Percentiles rank a stretch among this genome's conserved stretches.
Evolutionary conservation across 1,140 invertebrate genomes (phyloP).

Genomic region (Pseudomyrmex concolor): DNA sequence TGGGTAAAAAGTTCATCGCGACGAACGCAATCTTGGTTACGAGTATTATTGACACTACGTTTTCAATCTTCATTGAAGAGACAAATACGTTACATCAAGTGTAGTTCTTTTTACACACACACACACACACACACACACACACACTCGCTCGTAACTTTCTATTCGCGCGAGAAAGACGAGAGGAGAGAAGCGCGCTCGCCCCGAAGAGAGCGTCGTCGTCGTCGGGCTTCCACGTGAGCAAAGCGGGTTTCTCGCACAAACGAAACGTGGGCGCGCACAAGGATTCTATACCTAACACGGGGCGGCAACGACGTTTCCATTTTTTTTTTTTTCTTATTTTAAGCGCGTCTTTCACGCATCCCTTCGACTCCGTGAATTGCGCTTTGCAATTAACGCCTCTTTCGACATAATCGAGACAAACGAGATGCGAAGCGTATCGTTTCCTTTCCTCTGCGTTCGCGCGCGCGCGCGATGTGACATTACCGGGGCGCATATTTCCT

Average conservation of each 20-base stretch:
- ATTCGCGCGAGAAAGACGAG: neutral
- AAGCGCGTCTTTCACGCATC: constrained; percentile 1
- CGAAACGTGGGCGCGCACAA: neutral
- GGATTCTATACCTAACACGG: constrained; percentile 55
- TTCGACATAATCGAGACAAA: constrained; percentile 50
- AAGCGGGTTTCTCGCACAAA: constrained; percentile 55
- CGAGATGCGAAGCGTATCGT: neutral
- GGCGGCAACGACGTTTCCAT: constrained; percentile 23
- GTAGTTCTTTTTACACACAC: neutral
- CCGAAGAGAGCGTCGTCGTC: constrained; percentile 48
- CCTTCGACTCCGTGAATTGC: constrained; percentile 1
- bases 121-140: too few species aligned
- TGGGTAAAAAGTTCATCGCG: neutral
- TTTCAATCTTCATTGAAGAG: constrained; percentile 23
- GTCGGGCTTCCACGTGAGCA: constrained; percentile 68
- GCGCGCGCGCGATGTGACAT: neutral
- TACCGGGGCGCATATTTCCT: constrained; percentile 5
- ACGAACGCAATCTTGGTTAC: neutral
- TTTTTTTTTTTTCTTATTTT: constrained; percentile 36
- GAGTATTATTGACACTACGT: neutral
- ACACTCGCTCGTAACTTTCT: neutral
- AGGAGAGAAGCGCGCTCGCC: neutral
- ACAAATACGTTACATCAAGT: neutral
- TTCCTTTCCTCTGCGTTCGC: neutral
- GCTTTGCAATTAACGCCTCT: neutral